These are phyloP conservation scores for Drosophila jambulina DNA, from an alignment of 1,140 invertebrate species.

Conservation along the genomic window DNA sequence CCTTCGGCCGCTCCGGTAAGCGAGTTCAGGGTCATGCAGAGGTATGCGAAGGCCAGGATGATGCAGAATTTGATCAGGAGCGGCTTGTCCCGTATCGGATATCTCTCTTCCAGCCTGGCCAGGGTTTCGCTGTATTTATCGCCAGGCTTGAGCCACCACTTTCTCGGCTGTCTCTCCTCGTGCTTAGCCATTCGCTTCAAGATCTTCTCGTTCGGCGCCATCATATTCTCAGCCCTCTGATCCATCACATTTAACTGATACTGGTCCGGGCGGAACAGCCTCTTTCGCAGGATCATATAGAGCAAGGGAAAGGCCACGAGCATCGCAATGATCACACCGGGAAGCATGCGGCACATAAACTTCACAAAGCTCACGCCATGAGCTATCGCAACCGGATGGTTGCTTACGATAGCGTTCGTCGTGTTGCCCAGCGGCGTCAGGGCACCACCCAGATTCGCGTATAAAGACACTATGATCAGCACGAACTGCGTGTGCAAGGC, in stretches of 20 bases:
- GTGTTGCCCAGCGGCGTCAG: constrained; percentile 94
- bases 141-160: constrained; percentile 85
- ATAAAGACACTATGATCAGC: constrained; percentile 91
- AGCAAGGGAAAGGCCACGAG: constrained; percentile 87
- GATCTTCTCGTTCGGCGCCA: neutral
- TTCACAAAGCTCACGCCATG: constrained; percentile 91
- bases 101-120: constrained; percentile 37
- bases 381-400: constrained; percentile 87
- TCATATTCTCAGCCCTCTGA: neutral
- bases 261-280: neutral
- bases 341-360: constrained; percentile 91
- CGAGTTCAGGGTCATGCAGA: constrained; percentile 89
- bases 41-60: constrained; percentile 86
- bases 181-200: neutral
- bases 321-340: constrained; percentile 89
- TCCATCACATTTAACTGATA: neutral
- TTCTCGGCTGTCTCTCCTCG: neutral
- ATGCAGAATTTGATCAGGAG: constrained; percentile 88
- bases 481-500: constrained; percentile 92
- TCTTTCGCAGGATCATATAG: neutral
- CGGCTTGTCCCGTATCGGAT: constrained; percentile 62
- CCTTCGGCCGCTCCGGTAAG: constrained; percentile 86
- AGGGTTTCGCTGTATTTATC: constrained; percentile 86
- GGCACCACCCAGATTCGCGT: constrained; percentile 94
- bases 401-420: constrained; percentile 94